A percentile compares a stretch with the other conserved stretches of the same genome.
These are phyloP conservation scores for Eupelmus urozonus DNA, from an alignment of 2,888 invertebrate genomes.

Conservation along the genomic window DNA sequence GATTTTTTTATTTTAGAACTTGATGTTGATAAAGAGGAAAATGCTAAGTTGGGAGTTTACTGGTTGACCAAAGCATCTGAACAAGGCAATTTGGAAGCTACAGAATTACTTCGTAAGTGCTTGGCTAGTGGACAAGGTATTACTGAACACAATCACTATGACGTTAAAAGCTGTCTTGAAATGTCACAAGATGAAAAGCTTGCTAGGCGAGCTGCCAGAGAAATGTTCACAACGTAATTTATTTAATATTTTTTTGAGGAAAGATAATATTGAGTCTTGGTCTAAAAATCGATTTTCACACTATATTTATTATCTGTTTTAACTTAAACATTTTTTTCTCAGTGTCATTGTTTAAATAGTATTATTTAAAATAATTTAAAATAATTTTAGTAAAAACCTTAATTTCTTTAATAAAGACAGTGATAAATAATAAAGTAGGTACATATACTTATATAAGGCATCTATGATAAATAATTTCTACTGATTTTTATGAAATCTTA, in stretches of 20 bases:
- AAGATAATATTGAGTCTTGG: background rate
- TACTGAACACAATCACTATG: slow-evolving; percentile 85
- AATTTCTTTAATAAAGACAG: too few relatives aligned
- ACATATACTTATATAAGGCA: too few relatives aligned
- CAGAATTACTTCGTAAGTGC: slow-evolving; percentile 86
- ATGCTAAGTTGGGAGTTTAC: slow-evolving; percentile 89
- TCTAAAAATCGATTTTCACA: too few relatives aligned
- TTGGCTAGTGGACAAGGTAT: slow-evolving; percentile 86
- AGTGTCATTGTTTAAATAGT: too few relatives aligned
- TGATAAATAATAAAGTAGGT: too few relatives aligned
- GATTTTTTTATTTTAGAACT: slow-evolving; percentile 78
- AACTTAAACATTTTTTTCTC: too few relatives aligned
- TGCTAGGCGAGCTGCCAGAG: slow-evolving; percentile 90
- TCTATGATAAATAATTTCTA: too few relatives aligned
- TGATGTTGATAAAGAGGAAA: slow-evolving; percentile 85
- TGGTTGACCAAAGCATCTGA: slow-evolving; percentile 96
- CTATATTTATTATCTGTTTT: too few relatives aligned
- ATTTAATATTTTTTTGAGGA: background rate
- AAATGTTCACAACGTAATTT: slow-evolving; percentile 89
- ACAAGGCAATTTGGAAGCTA: slow-evolving; percentile 93
- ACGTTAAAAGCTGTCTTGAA: slow-evolving; percentile 87
- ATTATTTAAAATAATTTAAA: too few relatives aligned
- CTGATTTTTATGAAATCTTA: too few relatives aligned
- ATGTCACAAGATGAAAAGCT: slow-evolving; percentile 93
- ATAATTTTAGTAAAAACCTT: too few relatives aligned